Conservation (phyloP, 30 jellyfish, hydroid and myxozoan species). For the Clytia hemisphaerica region DNA sequence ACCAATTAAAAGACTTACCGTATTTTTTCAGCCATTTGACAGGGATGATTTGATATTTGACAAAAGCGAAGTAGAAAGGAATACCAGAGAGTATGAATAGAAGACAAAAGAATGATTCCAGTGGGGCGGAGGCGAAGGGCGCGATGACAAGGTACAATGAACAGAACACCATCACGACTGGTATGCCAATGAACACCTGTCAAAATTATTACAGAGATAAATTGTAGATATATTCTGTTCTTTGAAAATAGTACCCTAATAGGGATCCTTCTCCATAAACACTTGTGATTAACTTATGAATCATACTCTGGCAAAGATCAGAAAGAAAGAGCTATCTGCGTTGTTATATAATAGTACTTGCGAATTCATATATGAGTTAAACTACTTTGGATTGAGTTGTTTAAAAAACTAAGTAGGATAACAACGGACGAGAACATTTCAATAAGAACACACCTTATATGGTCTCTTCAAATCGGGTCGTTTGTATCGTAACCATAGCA, state of each 20-base stretch:
- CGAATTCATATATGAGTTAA: too few relatives aligned
- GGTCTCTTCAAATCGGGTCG: conserved; percentile 26
- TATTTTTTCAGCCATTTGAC: neutral
- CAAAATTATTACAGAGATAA: neutral
- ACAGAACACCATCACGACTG: conserved; percentile 24
- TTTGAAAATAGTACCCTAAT: too few relatives aligned
- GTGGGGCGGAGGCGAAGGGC: conserved; percentile 36
- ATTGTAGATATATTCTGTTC: too few relatives aligned
- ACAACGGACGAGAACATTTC: too few relatives aligned
- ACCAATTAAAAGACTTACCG: too few relatives aligned
- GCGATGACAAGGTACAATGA: conserved; percentile 38
- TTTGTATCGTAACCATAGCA: conserved; percentile 27
- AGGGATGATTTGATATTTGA: conserved; percentile 24
- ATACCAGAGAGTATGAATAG: conserved; percentile 31
- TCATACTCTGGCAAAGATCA: too few relatives aligned
- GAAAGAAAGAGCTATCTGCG: too few relatives aligned
- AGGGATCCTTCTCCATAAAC: too few relatives aligned
- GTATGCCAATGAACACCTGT: conserved; percentile 31
- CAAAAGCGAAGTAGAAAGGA: conserved; percentile 28
- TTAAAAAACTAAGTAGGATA: too few relatives aligned
- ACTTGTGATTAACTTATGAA: too few relatives aligned
- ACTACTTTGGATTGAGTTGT: too few relatives aligned
- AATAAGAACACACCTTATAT: conserved; percentile 15
- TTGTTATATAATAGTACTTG: too few relatives aligned
- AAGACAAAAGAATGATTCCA: conserved; percentile 32